Evolutionary conservation across 2,113 vertebrate genomes (phyloP), one percentile per base, ranked within the genome.

Genomic region (Sphaerodactylus townsendi): DNA sequence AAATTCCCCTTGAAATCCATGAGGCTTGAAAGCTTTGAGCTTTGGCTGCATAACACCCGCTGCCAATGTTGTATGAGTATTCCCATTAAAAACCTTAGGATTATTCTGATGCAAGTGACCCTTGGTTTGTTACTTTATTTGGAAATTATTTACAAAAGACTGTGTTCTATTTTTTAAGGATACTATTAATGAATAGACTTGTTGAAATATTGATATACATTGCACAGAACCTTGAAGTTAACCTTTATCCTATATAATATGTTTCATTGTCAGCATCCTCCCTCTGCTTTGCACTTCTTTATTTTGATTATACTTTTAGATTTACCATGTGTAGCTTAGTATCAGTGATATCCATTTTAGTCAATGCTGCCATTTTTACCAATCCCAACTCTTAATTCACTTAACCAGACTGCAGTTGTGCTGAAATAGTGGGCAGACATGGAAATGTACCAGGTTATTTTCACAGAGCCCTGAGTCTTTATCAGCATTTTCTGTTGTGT

Each of bases 291-390:
- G 75, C 86, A 64, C 91, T 85, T 62, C 46, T 92, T 94, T 80
- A 62, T 92, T 89, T 94, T 94, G 91, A 93, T 81, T 94, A 94
- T 94, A 87, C 83, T 93, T 95, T 94, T 90, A 86, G 94, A 88
- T 17, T 92, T 94, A 94, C 94, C 93, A 95, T 94, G 93, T 93
- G 85, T 93, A 92, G 89, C 92, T 93, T 94, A 93, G 88, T 91
- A 89, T 92, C 84, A 88, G 87, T 89, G 86, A 86, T 83, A 88
- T 56, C 85, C 77, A 77, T 90, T 93, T 87, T 94, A 91, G 79
- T 90, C 92, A 79, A 89, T 84, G 86, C 77, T 90, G 85, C 77
- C 82, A 90, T 84, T 79, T 56, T 89, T 92, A 72, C 89, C 64
- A 53, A 41, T 81, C 82, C 81, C 79, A 23, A 37, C 10, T 33